Base-by-base conservation (phyloP, 2,113 vertebrate genomes). In the Platanista minor region DNA sequence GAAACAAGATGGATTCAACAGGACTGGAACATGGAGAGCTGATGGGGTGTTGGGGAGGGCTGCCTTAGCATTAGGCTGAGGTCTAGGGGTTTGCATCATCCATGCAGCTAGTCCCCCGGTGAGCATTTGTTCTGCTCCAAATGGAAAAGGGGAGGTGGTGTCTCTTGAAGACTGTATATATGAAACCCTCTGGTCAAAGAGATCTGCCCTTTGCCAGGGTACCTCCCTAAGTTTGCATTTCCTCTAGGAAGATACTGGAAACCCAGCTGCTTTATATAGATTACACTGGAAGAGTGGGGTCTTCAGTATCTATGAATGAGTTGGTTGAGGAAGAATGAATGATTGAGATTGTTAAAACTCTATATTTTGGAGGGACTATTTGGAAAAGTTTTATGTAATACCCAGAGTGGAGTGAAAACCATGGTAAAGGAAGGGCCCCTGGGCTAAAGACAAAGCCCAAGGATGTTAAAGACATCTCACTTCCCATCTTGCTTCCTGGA, bases 41-140 rank as follows among this genome's bases (percentile, higher is more conserved):
- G 29, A 20, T 7, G 66, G 49, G 18, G 5, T 4, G 46, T 3
- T 7, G 46, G 49, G 10, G 15, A 2, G 67, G 2, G 10, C 41
- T 21, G 5, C 54, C 71, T n/a, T 12, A 31, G 29, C 52, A 43
- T 29, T 6, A 8, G 49, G 52, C 52, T 21, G n/a, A 72, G 64
- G 49, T 8, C 13, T 4, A 2, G 14, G 0, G 2, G 0, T 46
- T 13, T 0, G 0, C 39, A 6, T 14, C 11, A 5, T 17, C 21
- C 7, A 1, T 12, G 23, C 3, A 25, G 8, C 12, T 39, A 0
- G 20, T 27, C 36, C 18, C 10, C 1, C 1, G 5, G 12, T 8
- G 57, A 84, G 18, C 36, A 0, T 25, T 20, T 11, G 13, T 21
- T 78, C 69, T 52, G 36, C 43, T 14, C 21, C 29, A 8, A 5